Evolutionary conservation across 2,888 invertebrate genomes (phyloP).

Genomic region (Drosophila prostipennis): DNA sequence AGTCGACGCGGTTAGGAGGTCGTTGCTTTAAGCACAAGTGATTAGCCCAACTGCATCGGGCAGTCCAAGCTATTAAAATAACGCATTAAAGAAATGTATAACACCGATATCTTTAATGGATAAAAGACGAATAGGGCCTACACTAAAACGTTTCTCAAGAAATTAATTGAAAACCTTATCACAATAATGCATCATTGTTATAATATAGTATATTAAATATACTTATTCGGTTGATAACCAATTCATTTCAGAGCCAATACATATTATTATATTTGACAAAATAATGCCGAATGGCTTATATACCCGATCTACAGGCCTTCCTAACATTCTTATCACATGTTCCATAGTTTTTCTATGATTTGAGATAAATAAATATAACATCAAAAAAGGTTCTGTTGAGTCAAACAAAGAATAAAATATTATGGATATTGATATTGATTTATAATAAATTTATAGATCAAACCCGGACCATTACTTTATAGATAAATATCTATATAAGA

Average conservation of each 20-base stretch:
- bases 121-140: not conserved
- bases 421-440: not conserved
- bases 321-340: not conserved
- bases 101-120: not conserved
- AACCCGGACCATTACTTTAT: too few relatives aligned
- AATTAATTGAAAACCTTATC: too few relatives aligned
- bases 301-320: too few relatives aligned
- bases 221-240: too few relatives aligned
- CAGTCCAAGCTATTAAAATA: slow-evolving; percentile 1
- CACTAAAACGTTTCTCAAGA: too few relatives aligned
- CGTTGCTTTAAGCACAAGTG: slow-evolving; percentile 29
- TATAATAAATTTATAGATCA: too few relatives aligned
- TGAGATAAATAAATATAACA: not conserved
- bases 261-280: not conserved
- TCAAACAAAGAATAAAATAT: not conserved
- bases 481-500: too few relatives aligned
- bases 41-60: slow-evolving; percentile 13
- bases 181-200: not conserved
- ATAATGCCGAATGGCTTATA: not conserved
- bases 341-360: too few relatives aligned
- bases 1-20: slow-evolving; percentile 39
- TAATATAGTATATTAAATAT: too few relatives aligned
- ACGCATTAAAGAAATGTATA: not conserved
- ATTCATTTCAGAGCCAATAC: not conserved
- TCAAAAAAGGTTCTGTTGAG: not conserved